A percentile compares a stretch with the other conserved stretches of the same genome.
Evolutionary conservation across 2,888 invertebrate species (phyloP).

Genomic region (Pristionchus japonicus): DNA sequence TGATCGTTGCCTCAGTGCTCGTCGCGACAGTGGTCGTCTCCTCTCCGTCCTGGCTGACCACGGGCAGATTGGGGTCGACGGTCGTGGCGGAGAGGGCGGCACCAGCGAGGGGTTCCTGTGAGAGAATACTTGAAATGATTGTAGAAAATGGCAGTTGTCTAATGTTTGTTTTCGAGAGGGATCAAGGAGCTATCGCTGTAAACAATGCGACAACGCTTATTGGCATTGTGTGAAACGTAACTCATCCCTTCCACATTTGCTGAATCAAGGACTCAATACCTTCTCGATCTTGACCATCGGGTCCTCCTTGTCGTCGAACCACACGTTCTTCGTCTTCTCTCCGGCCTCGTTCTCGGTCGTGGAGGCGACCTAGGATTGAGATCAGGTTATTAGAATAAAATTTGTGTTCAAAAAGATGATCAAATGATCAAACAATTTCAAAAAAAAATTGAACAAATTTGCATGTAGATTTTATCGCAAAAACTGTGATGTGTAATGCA

Average conservation of each 20-base stretch:
- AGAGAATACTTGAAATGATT: neutral
- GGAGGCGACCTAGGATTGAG: neutral
- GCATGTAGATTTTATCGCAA: no score
- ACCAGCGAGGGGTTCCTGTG: neutral
- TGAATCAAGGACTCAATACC: neutral
- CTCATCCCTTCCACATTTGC: no score
- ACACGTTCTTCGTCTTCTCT: conserved; percentile 35
- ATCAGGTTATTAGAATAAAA: neutral
- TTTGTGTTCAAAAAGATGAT: neutral
- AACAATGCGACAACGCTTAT: no score
- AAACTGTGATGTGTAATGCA: neutral
- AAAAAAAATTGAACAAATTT: no score
- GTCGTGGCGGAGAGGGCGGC: neutral
- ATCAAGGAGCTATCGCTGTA: no score
- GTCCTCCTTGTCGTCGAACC: conserved; percentile 36
- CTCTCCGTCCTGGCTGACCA: conserved; percentile 33
- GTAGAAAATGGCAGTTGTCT: no score
- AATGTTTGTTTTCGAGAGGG: no score
- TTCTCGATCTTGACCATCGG: conserved; percentile 36
- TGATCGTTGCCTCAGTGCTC: neutral
- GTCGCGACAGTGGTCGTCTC: neutral
- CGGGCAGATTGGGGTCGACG: conserved; percentile 35
- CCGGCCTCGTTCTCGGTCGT: neutral
- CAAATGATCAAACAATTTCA: neutral
- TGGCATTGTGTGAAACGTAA: no score